Evolutionary conservation across 2,797 vertebrate genomes (phyloP), one percentile per base, ranked within the genome.

Genomic region (Acanthurus tractus): DNA sequence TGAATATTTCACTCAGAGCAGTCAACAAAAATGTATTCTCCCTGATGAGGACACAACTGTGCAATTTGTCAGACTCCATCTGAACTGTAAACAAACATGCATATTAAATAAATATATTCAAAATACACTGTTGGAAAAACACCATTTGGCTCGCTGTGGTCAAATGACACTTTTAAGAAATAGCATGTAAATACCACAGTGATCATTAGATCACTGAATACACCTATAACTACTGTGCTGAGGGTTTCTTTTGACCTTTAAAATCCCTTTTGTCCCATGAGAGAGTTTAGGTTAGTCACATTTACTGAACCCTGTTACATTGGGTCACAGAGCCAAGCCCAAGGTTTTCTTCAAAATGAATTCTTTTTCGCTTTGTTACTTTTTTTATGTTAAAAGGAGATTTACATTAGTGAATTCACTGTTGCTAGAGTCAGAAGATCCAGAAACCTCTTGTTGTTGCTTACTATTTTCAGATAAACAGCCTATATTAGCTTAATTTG

Each of bases 61-160:
- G 85, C 82, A 86, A 86, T 82, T 78, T 58, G 34, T 80, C 65
- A 64, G n/a, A 75, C 53, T 80, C 69, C 64, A 77, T 70, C 66
- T 79, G 36, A 86, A 76, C 81, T 74, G 70, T 83, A 87, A 88
- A 90, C 83, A 84, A 64, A 25, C 86, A 64, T 87, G 80, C 85
- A 86, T 67, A 63, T 73, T 86, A 65, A 78, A 71, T 69, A 78
- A 78, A 71, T 69, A 78, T 45, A 59, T 25, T 59, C 17, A 61
- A 57, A 58, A 74, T 29, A 64, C 23, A 64, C 53, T 23, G 45
- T 3, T 62, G 23, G 49, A 76, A 63, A 74, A 70, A 71, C 54
- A 69, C 22, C 20, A 42, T 36, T 46, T 62, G 58, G 55, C 15
- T 70, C 23, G 8, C 50, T 65, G 57, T 40, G 38, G 14, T 64